phyloP scores from a whole-genome alignment of 2,113 vertebrate genomes.

The Condylura cristata region DNA sequence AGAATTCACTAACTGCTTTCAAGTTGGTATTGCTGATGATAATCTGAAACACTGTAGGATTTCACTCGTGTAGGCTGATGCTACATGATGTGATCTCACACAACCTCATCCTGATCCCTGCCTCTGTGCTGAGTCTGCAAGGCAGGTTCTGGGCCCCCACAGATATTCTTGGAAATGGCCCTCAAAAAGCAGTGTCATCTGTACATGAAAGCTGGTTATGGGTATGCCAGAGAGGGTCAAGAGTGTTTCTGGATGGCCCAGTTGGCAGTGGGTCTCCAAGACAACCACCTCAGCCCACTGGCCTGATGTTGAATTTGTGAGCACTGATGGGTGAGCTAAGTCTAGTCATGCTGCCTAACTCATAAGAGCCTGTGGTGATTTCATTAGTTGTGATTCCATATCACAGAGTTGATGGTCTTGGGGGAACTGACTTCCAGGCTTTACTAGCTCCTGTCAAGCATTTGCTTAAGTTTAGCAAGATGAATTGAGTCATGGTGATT shows the following conservation, averaged over 20 bases:
- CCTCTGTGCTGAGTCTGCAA: slow-evolving; percentile 31
- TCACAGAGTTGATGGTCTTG: neutral
- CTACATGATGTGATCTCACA: neutral
- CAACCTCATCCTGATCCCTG: neutral
- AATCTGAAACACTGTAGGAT: slow-evolving; percentile 37
- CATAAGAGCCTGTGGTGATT: neutral
- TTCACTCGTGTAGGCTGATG: slow-evolving; percentile 15
- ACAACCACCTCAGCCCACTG: rapidly evolving
- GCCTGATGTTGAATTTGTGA: neutral
- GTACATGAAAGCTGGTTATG: neutral
- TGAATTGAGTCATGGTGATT: neutral
- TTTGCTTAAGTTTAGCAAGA: neutral
- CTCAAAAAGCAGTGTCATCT: neutral
- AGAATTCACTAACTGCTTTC: slow-evolving; percentile 49
- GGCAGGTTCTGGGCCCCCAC: neutral
- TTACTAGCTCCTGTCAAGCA: neutral
- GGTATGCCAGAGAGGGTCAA: neutral
- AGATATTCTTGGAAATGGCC: neutral
- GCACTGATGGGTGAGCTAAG: neutral
- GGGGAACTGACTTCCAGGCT: neutral
- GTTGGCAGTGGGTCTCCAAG: rapidly evolving
- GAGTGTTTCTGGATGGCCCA: rapidly evolving
- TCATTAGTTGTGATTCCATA: neutral
- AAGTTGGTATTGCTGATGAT: slow-evolving; percentile 29
- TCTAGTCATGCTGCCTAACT: neutral